Conservation (phyloP, 2,797 vertebrate species). For the Trichosurus vulpecula region DNA sequence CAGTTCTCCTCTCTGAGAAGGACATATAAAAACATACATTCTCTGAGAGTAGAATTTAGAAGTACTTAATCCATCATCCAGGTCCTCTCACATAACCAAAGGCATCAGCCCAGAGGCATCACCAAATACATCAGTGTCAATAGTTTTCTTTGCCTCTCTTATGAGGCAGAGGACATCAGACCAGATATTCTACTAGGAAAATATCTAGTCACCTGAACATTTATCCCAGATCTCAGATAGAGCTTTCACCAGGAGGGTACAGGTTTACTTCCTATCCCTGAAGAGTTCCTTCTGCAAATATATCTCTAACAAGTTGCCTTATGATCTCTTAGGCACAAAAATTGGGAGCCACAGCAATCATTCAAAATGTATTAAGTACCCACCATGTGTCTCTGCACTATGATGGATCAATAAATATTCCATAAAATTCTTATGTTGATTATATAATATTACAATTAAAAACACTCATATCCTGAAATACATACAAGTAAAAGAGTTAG, state of each 20-base stretch:
- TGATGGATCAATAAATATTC: background rate
- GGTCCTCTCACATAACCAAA: background rate
- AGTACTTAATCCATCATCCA: background rate
- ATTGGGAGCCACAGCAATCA: background rate
- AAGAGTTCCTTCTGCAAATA: background rate
- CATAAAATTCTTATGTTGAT: background rate
- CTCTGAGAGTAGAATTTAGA: background rate
- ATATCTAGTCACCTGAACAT: background rate
- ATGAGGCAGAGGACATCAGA: background rate
- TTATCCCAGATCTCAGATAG: background rate
- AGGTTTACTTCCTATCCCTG: background rate
- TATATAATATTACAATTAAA: background rate
- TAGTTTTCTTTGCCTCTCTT: background rate
- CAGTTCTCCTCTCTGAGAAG: background rate
- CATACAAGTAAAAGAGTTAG: background rate
- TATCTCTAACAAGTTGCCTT: background rate
- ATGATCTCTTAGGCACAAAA: background rate
- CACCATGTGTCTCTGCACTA: background rate
- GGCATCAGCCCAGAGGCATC: background rate
- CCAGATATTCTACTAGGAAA: background rate
- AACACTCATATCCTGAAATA: background rate
- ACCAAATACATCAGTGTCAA: background rate
- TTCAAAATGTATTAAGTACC: background rate
- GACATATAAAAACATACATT: background rate
- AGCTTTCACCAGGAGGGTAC: conserved; percentile 5